Conservation (phyloP, 2,797 vertebrate genomes). For the Crypturellus tataupa region DNA sequence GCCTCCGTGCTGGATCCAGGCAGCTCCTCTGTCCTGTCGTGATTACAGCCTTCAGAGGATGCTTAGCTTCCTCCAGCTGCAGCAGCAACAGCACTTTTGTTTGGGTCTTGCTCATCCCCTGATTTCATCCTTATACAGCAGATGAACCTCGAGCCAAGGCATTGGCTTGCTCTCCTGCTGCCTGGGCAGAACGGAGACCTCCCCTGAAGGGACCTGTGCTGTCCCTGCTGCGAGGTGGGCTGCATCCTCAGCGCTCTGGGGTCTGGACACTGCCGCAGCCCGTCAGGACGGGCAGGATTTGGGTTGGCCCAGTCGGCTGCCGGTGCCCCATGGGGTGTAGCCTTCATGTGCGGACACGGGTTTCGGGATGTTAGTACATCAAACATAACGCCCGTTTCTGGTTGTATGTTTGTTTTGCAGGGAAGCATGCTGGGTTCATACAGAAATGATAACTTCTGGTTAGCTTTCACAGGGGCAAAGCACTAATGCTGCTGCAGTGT, state of each 20-base stretch:
- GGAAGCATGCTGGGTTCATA: background rate
- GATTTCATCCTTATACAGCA: background rate
- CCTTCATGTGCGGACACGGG: background rate
- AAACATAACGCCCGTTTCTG: background rate
- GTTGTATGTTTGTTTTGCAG: background rate
- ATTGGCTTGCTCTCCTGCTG: rapidly evolving
- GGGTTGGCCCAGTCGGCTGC: rapidly evolving
- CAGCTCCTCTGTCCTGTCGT: background rate
- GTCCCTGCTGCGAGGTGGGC: background rate
- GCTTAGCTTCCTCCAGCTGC: constrained; percentile 15
- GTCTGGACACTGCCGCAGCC: background rate
- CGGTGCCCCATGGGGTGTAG: background rate
- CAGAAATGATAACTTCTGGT: background rate
- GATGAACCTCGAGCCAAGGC: background rate
- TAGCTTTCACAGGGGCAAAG: background rate
- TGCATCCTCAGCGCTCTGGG: background rate
- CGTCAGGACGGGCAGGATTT: rapidly evolving
- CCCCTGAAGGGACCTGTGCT: background rate
- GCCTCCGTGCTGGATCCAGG: background rate
- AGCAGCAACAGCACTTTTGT: background rate
- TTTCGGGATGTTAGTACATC: background rate
- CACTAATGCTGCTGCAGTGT: background rate
- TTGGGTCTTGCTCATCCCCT: background rate
- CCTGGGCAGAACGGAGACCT: background rate
- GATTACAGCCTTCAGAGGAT: background rate